Evolutionary conservation across 2,113 vertebrate species (phyloP).

Genomic region (Brienomyrus brachyistius): DNA sequence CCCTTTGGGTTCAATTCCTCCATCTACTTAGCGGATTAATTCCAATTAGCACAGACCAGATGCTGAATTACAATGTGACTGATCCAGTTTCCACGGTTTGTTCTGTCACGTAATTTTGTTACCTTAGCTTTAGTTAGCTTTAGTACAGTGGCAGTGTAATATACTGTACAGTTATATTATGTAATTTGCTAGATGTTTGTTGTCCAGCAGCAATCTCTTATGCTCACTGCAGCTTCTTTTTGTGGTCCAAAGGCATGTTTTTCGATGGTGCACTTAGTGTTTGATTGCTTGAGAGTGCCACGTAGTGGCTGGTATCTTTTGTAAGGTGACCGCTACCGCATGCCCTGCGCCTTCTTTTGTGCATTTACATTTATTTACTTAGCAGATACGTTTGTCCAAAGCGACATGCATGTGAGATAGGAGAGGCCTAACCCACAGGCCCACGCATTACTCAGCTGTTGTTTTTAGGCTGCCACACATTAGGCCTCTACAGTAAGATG

Average conservation of each 20-base stretch:
- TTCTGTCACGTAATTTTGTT: background rate
- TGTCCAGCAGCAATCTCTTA: background rate
- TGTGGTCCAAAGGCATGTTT: background rate
- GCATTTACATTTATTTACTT: background rate
- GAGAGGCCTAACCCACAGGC: background rate
- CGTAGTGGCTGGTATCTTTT: background rate
- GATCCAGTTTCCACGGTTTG: background rate
- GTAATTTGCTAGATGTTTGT: background rate
- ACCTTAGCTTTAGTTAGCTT: background rate
- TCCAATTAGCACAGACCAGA: background rate
- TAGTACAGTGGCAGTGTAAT: background rate
- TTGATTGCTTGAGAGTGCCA: background rate
- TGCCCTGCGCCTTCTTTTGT: background rate
- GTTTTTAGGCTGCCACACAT: background rate
- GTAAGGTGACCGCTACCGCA: background rate
- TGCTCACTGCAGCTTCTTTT: background rate
- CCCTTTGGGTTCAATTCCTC: background rate
- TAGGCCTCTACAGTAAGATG: background rate
- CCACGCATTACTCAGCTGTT: background rate
- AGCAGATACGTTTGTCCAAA: background rate
- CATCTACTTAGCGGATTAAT: background rate
- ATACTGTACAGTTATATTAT: background rate
- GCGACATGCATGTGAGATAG: background rate
- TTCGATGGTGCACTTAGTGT: background rate
- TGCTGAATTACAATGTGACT: background rate